These are phyloP conservation scores for Apodemia mormo DNA, from an alignment of 2,888 invertebrate species.

Conservation along the genomic window DNA sequence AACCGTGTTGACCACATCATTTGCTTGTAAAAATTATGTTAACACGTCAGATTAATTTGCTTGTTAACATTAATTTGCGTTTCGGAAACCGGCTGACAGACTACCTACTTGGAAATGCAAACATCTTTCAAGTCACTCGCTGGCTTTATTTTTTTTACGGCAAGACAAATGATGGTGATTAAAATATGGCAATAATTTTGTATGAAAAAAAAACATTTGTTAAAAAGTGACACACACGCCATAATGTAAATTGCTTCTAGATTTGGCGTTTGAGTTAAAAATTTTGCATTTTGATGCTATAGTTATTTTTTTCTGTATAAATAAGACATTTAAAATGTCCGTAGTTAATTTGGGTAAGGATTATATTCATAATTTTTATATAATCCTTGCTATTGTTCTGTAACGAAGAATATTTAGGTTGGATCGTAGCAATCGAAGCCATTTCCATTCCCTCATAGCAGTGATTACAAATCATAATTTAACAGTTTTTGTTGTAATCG, in stretches of 20 bases:
- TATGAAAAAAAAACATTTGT: conserved; percentile 55
- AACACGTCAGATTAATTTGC: too few species aligned
- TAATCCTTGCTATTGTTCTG: conserved; percentile 45
- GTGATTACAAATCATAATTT: conserved; percentile 45
- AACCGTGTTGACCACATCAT: too few species aligned
- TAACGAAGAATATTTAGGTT: conserved; percentile 66
- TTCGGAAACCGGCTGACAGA: too few species aligned
- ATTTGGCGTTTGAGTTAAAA: conserved; percentile 78
- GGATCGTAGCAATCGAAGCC: conserved; percentile 75
- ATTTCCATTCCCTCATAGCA: conserved; percentile 66
- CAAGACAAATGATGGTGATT: not conserved
- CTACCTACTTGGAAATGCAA: too few species aligned
- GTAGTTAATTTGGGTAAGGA: conserved; percentile 72
- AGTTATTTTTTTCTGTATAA: conserved; percentile 57
- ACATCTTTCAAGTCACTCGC: not conserved
- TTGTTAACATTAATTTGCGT: too few species aligned
- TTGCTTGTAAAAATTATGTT: too few species aligned
- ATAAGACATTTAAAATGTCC: conserved; percentile 74
- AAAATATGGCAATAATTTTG: conserved; percentile 47
- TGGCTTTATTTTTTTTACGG: not conserved
- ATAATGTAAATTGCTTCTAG: conserved; percentile 80
- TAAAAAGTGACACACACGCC: conserved; percentile 81
- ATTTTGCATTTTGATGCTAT: conserved; percentile 66
- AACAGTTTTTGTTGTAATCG: conserved; percentile 38
- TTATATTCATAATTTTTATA: conserved; percentile 41